Evolutionary conservation across 1,140 invertebrate genomes (phyloP), one percentile per base, ranked within the genome.

Genomic region (Zaprionus lachaisei): DNA sequence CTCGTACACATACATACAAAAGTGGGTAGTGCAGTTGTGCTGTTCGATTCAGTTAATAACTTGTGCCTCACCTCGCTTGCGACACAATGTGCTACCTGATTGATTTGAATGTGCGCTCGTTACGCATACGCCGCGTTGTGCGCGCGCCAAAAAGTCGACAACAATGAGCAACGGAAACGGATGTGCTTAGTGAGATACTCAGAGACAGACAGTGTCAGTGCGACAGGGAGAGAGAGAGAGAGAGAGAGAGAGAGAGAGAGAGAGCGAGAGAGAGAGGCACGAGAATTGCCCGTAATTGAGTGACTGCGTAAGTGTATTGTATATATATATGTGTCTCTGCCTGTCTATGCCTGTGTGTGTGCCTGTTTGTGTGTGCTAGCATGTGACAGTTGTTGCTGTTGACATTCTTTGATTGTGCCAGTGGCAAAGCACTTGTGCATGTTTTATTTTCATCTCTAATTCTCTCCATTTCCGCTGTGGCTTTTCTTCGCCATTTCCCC

Each of bases 21-120:
- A 24, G n/a, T 15, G 49, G 37, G 4, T 51, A 4, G 20, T 41
- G 14, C n/a, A n/a, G 15, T 41, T 51, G 47, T 51, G n/a, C 41
- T 47, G 12, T 51, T 51, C 47, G 47, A 51, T 51, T 51, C 47
- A 14, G 47, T 66, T 74, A 72, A 72, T 76, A 76, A 54, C 34
- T 41, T 34, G 44, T 55, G 66, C 34, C 28, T 70, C 47, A 64
- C 34, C 22, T 24, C 65, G 51, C 67, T 69, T 77, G 24, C 77
- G 79, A 75, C 54, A 71, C 83, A 87, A 89, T 89, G 83, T 49
- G 73, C 63, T 63, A 56, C 75, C 79, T 87, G 84, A 87, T 87
- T 87, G 84, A 87, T 89, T 90, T 87, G 72, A 89, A 84, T 87
- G 78, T 73, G 72, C 72, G 75, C 84, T 87, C 84, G 85, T 87